Conservation (phyloP, 2,797 vertebrate species). For the Neoniphon sammara region DNA sequence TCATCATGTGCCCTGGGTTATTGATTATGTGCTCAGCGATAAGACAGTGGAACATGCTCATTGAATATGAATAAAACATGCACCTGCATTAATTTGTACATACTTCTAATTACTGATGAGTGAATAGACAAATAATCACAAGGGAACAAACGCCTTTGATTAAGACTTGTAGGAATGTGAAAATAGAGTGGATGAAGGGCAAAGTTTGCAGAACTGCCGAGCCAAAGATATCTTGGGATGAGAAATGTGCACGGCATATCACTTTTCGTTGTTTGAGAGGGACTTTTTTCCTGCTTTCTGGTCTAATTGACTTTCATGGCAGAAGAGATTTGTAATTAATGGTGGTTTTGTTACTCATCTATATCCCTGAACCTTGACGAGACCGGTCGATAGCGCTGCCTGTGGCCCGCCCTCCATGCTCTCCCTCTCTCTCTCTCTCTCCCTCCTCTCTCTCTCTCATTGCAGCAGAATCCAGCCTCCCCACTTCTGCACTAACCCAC, state of each 20-base stretch:
- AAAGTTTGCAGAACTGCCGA: conserved; percentile 28
- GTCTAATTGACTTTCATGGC: conserved; percentile 81
- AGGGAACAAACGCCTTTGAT: conserved; percentile 49
- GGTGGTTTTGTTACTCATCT: conserved; percentile 81
- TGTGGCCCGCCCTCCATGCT: conserved; percentile 59
- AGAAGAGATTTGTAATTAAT: conserved; percentile 85
- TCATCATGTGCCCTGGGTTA: conserved; percentile 72
- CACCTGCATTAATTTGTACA: conserved; percentile 62
- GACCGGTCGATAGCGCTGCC: conserved; percentile 77
- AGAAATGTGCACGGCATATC: conserved; percentile 65
- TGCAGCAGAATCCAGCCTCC: conserved; percentile 46
- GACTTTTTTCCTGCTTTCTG: conserved; percentile 65
- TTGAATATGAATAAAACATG: conserved; percentile 75
- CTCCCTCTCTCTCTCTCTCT: neutral
- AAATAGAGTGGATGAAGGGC: conserved; percentile 35
- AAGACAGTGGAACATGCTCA: conserved; percentile 71
- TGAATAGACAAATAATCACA: conserved; percentile 41
- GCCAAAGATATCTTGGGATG: conserved; percentile 40
- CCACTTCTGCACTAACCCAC: neutral
- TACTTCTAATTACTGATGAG: conserved; percentile 65
- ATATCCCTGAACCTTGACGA: conserved; percentile 79
- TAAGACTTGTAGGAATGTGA: conserved; percentile 31
- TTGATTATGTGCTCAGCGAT: conserved; percentile 72
- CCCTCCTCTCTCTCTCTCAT: conserved; percentile 22
- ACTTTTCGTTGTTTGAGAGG: conserved; percentile 73